phyloP scores from a whole-genome alignment of 2,888 invertebrate species.

The Cryptops parisi region DNA sequence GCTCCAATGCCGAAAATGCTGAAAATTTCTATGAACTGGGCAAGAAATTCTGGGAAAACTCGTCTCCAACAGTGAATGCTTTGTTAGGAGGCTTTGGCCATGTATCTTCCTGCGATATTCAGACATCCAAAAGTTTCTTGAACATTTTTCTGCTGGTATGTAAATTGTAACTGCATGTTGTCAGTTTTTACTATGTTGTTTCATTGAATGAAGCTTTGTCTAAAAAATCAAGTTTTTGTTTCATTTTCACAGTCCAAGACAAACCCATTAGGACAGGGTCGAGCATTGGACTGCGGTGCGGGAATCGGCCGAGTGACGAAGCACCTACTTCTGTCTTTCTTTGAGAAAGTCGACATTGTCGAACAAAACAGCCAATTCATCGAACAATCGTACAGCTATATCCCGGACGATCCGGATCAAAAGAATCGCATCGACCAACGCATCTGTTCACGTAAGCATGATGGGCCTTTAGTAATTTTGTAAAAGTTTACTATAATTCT shows the following conservation, averaged over 20 bases:
- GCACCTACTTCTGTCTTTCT: conserved; percentile 60
- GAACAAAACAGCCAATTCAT: conserved; percentile 78
- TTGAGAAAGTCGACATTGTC: conserved; percentile 72
- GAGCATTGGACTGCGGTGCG: conserved; percentile 87
- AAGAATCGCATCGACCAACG: not conserved
- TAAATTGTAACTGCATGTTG: no score
- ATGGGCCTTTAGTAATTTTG: no score
- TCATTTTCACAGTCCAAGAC: not conserved
- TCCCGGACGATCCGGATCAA: conserved; percentile 27
- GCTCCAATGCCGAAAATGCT: not conserved
- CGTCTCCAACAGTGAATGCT: conserved; percentile 3
- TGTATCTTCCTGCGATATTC: conserved; percentile 1
- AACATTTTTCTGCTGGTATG: not conserved
- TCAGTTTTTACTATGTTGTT: no score
- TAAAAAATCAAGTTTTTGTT: not conserved
- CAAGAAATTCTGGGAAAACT: conserved; percentile 4
- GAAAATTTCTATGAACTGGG: conserved; percentile 4
- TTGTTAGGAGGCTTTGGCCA: conserved; percentile 10
- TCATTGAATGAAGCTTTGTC: not conserved
- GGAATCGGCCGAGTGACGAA: conserved; percentile 93
- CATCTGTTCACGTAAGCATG: conserved; percentile 5
- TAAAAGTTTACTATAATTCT: no score
- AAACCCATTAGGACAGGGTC: conserved; percentile 33
- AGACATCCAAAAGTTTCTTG: not conserved
- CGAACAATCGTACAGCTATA: conserved; percentile 48